These are phyloP conservation scores for Propithecus perrieri DNA, from an alignment of 2,797 vertebrate genomes.

Conservation along the genomic window DNA sequence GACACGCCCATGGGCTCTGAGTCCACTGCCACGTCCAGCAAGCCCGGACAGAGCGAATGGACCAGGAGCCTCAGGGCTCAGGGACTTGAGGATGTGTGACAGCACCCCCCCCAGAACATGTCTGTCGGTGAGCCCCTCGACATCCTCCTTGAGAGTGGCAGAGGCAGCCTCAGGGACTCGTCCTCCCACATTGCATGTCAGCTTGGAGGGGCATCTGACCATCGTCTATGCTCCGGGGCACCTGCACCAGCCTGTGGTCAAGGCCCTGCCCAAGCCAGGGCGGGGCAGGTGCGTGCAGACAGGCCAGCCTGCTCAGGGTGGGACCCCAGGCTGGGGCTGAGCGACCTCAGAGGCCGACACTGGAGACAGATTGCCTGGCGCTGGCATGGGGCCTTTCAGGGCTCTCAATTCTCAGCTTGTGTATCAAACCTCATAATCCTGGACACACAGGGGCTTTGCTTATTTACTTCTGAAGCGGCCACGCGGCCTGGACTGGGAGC, in stretches of 20 bases:
- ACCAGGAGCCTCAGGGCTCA: rapidly evolving
- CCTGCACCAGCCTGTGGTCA: not conserved
- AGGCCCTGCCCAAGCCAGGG: not conserved
- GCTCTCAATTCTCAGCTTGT: not conserved
- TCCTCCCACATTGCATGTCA: rapidly evolving
- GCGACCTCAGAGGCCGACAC: not conserved
- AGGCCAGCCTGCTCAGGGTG: no score
- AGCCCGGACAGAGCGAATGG: rapidly evolving
- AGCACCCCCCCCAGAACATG: rapidly evolving
- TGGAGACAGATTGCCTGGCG: not conserved
- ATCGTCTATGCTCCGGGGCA: not conserved
- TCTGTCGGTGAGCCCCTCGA: rapidly evolving
- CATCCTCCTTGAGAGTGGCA: rapidly evolving
- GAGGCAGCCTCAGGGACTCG: no score
- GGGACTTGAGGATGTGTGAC: rapidly evolving
- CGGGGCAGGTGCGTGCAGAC: no score
- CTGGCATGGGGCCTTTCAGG: rapidly evolving
- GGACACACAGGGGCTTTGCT: not conserved
- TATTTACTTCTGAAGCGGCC: not conserved
- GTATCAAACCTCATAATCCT: not conserved
- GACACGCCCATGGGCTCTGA: rapidly evolving
- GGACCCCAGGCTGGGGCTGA: rapidly evolving
- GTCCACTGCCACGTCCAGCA: rapidly evolving
- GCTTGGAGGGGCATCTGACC: no score
- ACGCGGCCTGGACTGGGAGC: rapidly evolving